Percentiles rank a stretch among this genome's conserved stretches.
phyloP scores from a whole-genome alignment of 2,888 invertebrate genomes.

The Dicycla oo region DNA sequence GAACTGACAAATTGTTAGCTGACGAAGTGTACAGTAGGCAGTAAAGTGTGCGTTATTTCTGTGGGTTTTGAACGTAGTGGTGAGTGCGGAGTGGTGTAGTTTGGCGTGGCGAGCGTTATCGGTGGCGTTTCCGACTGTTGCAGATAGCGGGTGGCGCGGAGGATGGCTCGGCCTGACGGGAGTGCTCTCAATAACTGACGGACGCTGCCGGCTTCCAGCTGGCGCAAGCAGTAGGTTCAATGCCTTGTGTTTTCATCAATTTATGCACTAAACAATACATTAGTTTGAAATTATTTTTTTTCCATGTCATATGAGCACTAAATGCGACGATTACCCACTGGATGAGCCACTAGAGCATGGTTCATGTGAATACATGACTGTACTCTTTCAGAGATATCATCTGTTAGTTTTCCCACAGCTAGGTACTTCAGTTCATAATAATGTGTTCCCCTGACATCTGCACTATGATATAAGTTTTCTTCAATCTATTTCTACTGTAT shows the following conservation, averaged over 20 bases:
- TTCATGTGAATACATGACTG: slow-evolving; percentile 13
- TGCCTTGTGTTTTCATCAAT: slow-evolving; percentile 40
- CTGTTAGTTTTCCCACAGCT: slow-evolving; percentile 15
- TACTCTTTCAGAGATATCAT: slow-evolving; percentile 13
- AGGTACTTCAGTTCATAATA: background rate
- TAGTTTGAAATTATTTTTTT: slow-evolving; percentile 65
- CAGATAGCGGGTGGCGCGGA: slow-evolving; percentile 88
- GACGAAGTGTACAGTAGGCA: slow-evolving; percentile 56
- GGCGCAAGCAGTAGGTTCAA: slow-evolving; percentile 86
- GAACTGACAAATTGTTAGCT: slow-evolving; percentile 66
- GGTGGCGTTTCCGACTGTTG: slow-evolving; percentile 87
- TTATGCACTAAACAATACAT: slow-evolving; percentile 33
- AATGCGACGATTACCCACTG: slow-evolving; percentile 26
- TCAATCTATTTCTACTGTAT: slow-evolving; percentile 14
- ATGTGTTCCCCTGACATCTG: slow-evolving; percentile 22
- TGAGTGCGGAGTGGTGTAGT: slow-evolving; percentile 64
- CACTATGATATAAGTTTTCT: slow-evolving; percentile 41
- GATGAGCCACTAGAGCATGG: slow-evolving; percentile 3
- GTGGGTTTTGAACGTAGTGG: slow-evolving; percentile 53
- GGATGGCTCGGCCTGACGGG: slow-evolving; percentile 86
- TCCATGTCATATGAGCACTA: slow-evolving; percentile 31
- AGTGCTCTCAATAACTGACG: slow-evolving; percentile 88
- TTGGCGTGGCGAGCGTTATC: slow-evolving; percentile 84
- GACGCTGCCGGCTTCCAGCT: slow-evolving; percentile 89
- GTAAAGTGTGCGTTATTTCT: slow-evolving; percentile 50